These are phyloP conservation scores for Falco concolor DNA, from an alignment of 2,797 vertebrate species.

Conservation along the genomic window DNA sequence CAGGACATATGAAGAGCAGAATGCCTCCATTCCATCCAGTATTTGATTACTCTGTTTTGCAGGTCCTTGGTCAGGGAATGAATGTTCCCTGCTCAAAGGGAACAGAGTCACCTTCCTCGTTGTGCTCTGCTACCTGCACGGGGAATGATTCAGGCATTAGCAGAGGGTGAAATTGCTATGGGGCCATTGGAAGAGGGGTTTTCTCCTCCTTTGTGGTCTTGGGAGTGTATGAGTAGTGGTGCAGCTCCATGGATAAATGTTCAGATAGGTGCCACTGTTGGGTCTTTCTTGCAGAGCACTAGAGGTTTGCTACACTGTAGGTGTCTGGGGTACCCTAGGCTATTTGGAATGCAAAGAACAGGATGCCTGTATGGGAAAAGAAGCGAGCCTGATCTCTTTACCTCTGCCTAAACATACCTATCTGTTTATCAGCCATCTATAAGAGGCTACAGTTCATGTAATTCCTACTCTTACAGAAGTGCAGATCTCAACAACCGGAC, in stretches of 20 bases:
- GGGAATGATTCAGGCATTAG: background rate
- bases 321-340: background rate
- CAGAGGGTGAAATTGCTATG: background rate
- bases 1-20: background rate
- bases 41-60: background rate
- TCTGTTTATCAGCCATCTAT: background rate
- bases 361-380: background rate
- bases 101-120: background rate
- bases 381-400: background rate
- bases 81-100: background rate
- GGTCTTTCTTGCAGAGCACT: background rate
- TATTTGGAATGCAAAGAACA: background rate
- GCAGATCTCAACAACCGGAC: background rate
- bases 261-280: background rate
- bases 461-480: background rate
- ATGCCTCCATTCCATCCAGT: background rate
- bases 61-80: background rate
- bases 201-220: background rate
- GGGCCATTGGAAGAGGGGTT: background rate
- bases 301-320: background rate
- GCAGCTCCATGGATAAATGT: background rate
- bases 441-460: background rate
- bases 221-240: accelerated
- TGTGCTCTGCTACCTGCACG: background rate
- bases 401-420: background rate